A percentile compares a stretch with the other conserved stretches of the same genome.
Conservation (phyloP, 1,140 invertebrate genomes). For the Leptestheria dahalacensis region DNA sequence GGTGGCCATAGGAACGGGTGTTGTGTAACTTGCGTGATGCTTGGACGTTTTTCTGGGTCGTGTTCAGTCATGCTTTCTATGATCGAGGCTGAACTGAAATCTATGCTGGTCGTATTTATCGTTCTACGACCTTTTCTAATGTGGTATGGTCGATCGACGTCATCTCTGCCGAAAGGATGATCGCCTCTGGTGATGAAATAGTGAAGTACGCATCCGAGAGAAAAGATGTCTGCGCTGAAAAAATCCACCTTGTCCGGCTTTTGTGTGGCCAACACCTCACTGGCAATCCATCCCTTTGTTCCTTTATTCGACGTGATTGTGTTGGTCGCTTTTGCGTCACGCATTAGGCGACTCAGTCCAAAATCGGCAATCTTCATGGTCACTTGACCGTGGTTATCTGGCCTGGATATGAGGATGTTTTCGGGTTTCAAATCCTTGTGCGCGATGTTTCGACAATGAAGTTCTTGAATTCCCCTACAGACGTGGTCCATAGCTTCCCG, state of each 20-base stretch:
- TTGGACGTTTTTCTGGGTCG: not conserved
- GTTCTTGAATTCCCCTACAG: not conserved
- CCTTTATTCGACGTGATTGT: not conserved
- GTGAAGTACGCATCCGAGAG: not conserved
- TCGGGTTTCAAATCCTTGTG: not conserved
- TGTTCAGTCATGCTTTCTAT: not conserved
- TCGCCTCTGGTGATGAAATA: not conserved
- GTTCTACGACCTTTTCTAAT: not conserved
- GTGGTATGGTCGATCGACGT: not conserved
- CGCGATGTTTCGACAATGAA: not conserved
- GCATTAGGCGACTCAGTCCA: not conserved
- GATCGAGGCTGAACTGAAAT: not conserved
- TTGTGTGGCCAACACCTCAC: not conserved
- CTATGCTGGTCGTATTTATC: not conserved
- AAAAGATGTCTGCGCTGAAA: not conserved
- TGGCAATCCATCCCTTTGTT: not conserved
- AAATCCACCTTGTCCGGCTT: not conserved
- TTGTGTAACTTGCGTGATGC: not conserved
- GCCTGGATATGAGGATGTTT: not conserved
- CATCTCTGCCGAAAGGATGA: not conserved
- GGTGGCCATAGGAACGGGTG: not conserved
- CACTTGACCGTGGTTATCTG: not conserved
- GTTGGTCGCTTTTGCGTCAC: not conserved
- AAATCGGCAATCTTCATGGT: not conserved
- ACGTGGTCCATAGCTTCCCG: not conserved